Base-by-base conservation (phyloP, 2,888 invertebrate genomes). In the Mycalesis mineus region DNA sequence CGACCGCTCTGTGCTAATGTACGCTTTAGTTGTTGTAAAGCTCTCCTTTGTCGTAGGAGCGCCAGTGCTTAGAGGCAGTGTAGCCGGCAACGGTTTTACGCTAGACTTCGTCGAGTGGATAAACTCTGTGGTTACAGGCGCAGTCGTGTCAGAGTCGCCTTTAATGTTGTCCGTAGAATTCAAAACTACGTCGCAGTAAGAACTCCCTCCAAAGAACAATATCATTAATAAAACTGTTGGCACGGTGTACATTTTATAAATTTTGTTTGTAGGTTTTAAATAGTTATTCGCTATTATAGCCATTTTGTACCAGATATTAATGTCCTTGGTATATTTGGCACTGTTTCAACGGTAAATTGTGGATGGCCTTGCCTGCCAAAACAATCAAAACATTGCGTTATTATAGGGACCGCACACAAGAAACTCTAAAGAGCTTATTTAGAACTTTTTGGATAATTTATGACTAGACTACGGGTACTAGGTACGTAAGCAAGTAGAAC, bases 21-120 rank as follows among this genome's bases (percentile, higher is more conserved):
- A 72, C 64, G 73, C 77, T 75, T 82, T 88, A 79, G 81, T 87
- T 78, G 75, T 75, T 75, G 76, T 79, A 73, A 77, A 78, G 70
- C 68, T 80, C 69, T 75, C 75, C 71, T 85, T 85, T 81, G 84
- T 82, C 64, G 77, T 78, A 71, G 78, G 74, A 75, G 79, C 72
- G 68, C 73, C 62, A 70, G 78, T 75, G 64, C 77, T 75, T 66
- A 77, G 69, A 65, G 74, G 73, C 68, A 75, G 68, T 67, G 77
- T 79, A 66, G 75, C 70, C 70, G 72, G 74, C 75, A 81, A 80
- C 77, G 76, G 79, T 67, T 78, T 74, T 62, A 67, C 68, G 65
- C 70, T 75, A 68, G 67, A 59, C 65, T 68, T 68, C 60, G 70
- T 72, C 63, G 74, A 66, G 65, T 74, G 73, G 65, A 67, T 72